Percentiles rank a stretch among this genome's conserved stretches.
These are phyloP conservation scores for Cantharis rustica DNA, from an alignment of 2,888 invertebrate genomes.

Conservation along the genomic window DNA sequence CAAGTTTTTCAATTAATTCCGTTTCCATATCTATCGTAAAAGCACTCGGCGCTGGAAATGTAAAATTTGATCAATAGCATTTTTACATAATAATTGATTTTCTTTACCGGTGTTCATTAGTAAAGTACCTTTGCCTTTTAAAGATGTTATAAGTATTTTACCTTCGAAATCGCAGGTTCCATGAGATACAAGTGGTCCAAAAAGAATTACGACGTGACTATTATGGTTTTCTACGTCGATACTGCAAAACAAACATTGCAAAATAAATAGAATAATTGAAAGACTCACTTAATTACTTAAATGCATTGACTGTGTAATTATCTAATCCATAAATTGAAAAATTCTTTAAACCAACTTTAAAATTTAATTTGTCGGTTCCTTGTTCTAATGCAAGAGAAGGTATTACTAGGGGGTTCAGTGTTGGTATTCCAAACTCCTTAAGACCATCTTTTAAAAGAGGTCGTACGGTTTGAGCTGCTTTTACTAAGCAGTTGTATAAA, in stretches of 20 bases:
- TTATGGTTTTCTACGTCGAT: too few relatives aligned
- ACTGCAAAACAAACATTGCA: too few relatives aligned
- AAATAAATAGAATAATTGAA: too few relatives aligned
- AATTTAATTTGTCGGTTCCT: slow-evolving; percentile 45
- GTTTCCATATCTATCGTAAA: background rate
- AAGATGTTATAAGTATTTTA: background rate
- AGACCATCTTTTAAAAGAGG: slow-evolving; percentile 61
- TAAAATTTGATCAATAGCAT: too few relatives aligned
- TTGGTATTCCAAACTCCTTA: slow-evolving; percentile 63
- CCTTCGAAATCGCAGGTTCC: background rate
- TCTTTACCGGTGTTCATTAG: background rate
- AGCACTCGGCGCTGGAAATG: background rate
- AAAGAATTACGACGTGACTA: too few relatives aligned
- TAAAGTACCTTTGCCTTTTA: background rate
- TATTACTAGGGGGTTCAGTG: slow-evolving; percentile 63
- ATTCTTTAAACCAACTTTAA: background rate
- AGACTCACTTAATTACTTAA: background rate
- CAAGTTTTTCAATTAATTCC: background rate
- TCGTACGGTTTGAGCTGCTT: slow-evolving; percentile 59
- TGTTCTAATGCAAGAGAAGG: slow-evolving; percentile 65
- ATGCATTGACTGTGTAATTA: background rate
- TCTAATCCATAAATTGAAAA: background rate
- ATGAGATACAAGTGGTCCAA: too few relatives aligned
- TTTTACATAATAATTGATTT: too few relatives aligned
- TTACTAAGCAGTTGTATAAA: slow-evolving; percentile 59